Percentiles rank a stretch among this genome's conserved stretches.
These are phyloP conservation scores for Apodemus agrarius DNA, from an alignment of 2,797 vertebrate genomes.

Conservation along the genomic window DNA sequence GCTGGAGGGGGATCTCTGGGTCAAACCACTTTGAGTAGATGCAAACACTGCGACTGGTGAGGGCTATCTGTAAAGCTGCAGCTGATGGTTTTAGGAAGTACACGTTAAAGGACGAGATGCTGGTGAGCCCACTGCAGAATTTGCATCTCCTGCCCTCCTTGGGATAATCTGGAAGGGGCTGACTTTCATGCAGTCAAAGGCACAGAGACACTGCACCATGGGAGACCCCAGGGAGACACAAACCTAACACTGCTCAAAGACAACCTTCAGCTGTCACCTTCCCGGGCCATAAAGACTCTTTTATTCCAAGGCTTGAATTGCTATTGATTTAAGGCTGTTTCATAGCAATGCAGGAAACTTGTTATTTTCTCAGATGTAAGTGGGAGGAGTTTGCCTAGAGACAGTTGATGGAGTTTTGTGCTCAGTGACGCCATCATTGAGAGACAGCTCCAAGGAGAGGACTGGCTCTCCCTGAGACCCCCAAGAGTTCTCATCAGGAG, in stretches of 20 bases:
- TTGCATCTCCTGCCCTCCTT: not conserved
- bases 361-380: slow-evolving; percentile 12
- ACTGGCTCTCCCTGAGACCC: accelerated
- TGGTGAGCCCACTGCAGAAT: not conserved
- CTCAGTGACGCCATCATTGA: accelerated
- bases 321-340: slow-evolving; percentile 41
- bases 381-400: not conserved
- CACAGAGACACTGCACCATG: not conserved
- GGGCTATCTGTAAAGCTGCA: not conserved
- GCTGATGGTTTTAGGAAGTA: not conserved
- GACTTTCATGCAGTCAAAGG: slow-evolving; percentile 15
- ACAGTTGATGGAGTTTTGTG: not conserved
- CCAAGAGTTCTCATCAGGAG: not conserved
- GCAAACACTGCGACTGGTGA: not conserved
- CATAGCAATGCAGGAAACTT: slow-evolving; percentile 19
- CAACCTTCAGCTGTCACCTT: slow-evolving; percentile 64
- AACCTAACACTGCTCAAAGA: not conserved
- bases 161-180: not conserved
- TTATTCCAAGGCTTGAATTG: not conserved
- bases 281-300: not conserved
- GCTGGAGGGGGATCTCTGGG: not conserved
- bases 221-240: slow-evolving; percentile 43
- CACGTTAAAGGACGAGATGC: not conserved
- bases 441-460: not conserved
- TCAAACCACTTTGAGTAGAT: not conserved